These are phyloP conservation scores for Globodera ellingtonae DNA, from an alignment of 1,140 invertebrate genomes.

Conservation along the genomic window DNA sequence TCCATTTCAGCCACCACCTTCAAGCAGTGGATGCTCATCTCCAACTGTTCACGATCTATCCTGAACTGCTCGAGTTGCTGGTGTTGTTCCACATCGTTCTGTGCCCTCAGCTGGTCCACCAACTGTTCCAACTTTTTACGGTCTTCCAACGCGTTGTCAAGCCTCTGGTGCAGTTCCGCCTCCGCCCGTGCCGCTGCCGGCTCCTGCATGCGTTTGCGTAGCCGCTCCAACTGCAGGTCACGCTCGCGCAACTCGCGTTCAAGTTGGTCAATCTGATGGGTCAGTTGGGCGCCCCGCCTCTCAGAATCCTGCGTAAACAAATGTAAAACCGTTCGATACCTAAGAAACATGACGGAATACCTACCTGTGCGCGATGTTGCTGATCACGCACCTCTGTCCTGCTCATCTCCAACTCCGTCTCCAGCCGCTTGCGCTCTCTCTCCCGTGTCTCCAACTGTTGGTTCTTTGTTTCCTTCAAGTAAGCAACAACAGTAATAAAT, in stretches of 20 bases:
- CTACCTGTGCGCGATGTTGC: conserved; percentile 39
- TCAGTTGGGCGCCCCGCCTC: conserved; percentile 34
- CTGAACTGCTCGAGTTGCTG: conserved; percentile 21
- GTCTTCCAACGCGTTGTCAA: conserved; percentile 47
- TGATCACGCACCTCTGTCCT: conserved; percentile 45
- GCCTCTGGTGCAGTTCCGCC: conserved; percentile 43
- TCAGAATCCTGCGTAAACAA: conserved; percentile 39
- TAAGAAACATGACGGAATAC: neutral
- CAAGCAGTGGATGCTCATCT: conserved; percentile 9
- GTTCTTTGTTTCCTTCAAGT: conserved; percentile 34
- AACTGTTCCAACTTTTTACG: conserved; percentile 42
- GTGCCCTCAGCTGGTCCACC: conserved; percentile 36
- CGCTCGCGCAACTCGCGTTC: conserved; percentile 44
- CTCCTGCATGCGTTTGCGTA: conserved; percentile 47
- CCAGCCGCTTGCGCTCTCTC: conserved; percentile 38
- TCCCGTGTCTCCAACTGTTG: conserved; percentile 46
- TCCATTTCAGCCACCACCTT: conserved; percentile 5
- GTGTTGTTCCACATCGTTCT: conserved; percentile 16
- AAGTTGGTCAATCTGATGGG: conserved; percentile 46
- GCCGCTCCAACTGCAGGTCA: conserved; percentile 47
- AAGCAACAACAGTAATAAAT: neutral
- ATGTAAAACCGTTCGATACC: no score
- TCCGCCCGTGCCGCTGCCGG: conserved; percentile 41
- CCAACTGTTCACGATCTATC: conserved; percentile 15
- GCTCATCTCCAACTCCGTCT: conserved; percentile 46